Evolutionary conservation across 2,888 invertebrate genomes (phyloP).

Genomic region (Busseola fusca): DNA sequence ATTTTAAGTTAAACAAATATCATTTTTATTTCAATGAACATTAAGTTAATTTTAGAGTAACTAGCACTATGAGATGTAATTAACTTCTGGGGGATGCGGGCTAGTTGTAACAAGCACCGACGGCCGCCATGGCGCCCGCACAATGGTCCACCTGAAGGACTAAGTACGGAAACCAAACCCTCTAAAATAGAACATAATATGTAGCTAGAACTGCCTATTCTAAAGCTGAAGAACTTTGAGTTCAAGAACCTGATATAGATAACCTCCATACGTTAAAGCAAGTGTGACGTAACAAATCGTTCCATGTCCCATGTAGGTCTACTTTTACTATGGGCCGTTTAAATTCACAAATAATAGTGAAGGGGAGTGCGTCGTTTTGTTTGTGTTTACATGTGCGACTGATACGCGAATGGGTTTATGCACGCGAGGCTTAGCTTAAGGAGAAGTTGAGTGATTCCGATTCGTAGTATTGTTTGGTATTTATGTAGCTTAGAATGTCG

Average conservation of each 20-base stretch:
- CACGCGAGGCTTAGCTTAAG: slow-evolving; percentile 47
- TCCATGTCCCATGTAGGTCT: slow-evolving; percentile 8
- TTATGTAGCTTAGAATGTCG: background rate
- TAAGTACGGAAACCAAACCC: background rate
- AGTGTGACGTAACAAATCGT: slow-evolving; percentile 20
- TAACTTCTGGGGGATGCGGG: background rate
- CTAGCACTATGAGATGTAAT: background rate
- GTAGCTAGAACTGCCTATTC: background rate
- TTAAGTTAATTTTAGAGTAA: no score
- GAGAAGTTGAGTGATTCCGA: slow-evolving; percentile 22
- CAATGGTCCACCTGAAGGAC: background rate
- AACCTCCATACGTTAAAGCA: background rate
- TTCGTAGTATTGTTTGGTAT: slow-evolving; percentile 11
- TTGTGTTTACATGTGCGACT: slow-evolving; percentile 53
- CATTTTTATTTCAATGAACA: no score
- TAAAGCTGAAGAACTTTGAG: background rate
- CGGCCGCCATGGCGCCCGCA: background rate
- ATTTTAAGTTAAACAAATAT: no score
- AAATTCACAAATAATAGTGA: slow-evolving; percentile 41
- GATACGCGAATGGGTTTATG: slow-evolving; percentile 53
- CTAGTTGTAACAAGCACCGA: background rate
- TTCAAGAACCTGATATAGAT: slow-evolving; percentile 15
- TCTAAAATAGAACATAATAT: background rate
- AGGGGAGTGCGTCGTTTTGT: slow-evolving; percentile 37
- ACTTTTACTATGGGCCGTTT: slow-evolving; percentile 14